Conservation (phyloP, 2,113 vertebrate genomes). For the Pedionomus torquatus region DNA sequence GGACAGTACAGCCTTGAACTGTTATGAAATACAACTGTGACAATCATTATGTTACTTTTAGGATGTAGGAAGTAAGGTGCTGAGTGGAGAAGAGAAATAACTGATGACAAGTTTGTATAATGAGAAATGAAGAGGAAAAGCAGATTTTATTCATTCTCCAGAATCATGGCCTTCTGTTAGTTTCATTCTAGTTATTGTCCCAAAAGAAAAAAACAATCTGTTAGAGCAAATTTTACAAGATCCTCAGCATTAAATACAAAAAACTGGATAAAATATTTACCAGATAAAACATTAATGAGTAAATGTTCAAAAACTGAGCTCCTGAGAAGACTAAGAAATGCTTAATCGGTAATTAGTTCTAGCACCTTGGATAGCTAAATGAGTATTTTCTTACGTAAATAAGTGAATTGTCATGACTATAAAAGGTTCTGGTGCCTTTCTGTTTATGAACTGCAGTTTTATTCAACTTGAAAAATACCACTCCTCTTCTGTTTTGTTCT, state of each 20-base stretch:
- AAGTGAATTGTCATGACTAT: neutral
- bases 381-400: neutral
- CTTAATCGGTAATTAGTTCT: neutral
- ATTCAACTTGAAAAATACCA: neutral
- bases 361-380: slow-evolving; percentile 15
- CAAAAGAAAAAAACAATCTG: neutral
- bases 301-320: neutral
- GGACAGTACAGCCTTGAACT: neutral
- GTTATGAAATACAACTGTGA: neutral
- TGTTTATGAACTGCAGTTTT: neutral
- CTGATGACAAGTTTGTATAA: neutral
- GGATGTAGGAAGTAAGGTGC: neutral
- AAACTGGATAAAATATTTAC: neutral
- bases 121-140: neutral
- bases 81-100: neutral
- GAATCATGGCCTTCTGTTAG: neutral
- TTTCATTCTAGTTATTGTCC: neutral
- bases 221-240: neutral
- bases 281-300: neutral
- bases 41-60: neutral
- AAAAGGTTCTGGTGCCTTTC: neutral
- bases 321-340: neutral
- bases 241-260: neutral
- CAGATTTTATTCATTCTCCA: neutral
- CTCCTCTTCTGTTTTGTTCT: slow-evolving; percentile 32